Evolutionary conservation across 2,888 invertebrate species (phyloP).

Genomic region (Arge pagana): DNA sequence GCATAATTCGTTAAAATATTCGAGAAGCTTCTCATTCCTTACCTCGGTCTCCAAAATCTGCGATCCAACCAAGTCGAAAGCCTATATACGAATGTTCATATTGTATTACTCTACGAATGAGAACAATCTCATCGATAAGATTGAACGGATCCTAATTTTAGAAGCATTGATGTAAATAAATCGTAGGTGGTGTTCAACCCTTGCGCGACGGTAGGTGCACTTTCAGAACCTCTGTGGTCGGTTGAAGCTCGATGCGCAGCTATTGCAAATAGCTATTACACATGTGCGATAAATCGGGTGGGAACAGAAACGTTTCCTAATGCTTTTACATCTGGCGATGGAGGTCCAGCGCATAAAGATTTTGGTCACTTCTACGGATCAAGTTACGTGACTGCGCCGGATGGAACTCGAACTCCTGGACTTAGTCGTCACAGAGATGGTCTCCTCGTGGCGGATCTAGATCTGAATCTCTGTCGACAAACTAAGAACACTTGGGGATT

Average conservation of each 20-base stretch:
- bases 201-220: constrained; percentile 79
- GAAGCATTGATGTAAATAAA: too few relatives aligned
- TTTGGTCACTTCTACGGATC: constrained; percentile 97
- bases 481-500: constrained; percentile 93
- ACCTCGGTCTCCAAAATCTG: too few relatives aligned
- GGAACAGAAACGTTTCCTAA: constrained; percentile 83
- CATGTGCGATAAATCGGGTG: constrained; percentile 92
- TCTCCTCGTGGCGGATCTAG: constrained; percentile 84
- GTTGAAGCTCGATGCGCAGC: constrained; percentile 96
- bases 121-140: not conserved
- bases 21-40: too few relatives aligned
- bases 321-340: constrained; percentile 86
- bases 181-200: constrained; percentile 92
- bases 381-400: constrained; percentile 90
- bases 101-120: too few relatives aligned
- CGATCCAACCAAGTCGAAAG: too few relatives aligned
- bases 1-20: not conserved
- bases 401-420: constrained; percentile 89
- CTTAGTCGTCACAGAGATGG: constrained; percentile 80
- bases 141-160: too few relatives aligned
- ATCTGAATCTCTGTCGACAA: constrained; percentile 93
- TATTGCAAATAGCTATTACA: constrained; percentile 92
- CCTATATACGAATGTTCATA: too few relatives aligned
- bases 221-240: constrained; percentile 87
- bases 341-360: constrained; percentile 72